Evolutionary conservation across 2,888 invertebrate species (phyloP), one percentile per base, ranked within the genome.

Genomic region (Eupithecia subumbrata): DNA sequence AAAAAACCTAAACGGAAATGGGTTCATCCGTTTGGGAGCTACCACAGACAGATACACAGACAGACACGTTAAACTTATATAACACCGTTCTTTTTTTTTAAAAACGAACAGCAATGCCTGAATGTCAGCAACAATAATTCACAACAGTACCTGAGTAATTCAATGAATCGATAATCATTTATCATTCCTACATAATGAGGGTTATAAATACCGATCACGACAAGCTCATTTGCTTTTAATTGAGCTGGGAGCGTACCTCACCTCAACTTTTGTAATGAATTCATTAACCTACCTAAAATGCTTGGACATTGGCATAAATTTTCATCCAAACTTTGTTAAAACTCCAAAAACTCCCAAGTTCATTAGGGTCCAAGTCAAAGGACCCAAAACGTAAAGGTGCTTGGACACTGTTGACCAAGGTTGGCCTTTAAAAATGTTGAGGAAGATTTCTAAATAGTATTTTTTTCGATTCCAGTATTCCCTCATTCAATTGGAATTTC

Each of bases 221-320:
- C 86, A 84, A 85, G 84, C 84, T 85, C 83, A 88, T 87, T 86
- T 79, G 81, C 82, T 84, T 85, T 79, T 85, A 87, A 88, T 86
- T 85, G 84, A 87, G 83, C 84, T 80, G 82, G 84, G 83, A 84
- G 83, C 86, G 86, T 84, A 43, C 68, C 43, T 68, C 22, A 85
- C 86, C 84, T 85, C 87, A 89, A 91, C 87, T 89, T 91, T 86
- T 81, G 84, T 86, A 89, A 90, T 89, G 87, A 90, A 89, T 89
- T 89, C 90, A 91, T 91, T 90, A 90, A 88, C 78, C 81, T 82
- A n/a, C 48, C 22, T 80, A 82, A 86, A 86, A 85, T 67, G n/a
- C 80, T 82, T 84, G 85, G 84, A 85, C 84, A 84, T 85, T 79
- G 82, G 81, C 86, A 85, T 87, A 87, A 90, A 88, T 89, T 90